Base-by-base conservation (phyloP, 2,797 vertebrate species). In the Phyllotis vaccarum region DNA sequence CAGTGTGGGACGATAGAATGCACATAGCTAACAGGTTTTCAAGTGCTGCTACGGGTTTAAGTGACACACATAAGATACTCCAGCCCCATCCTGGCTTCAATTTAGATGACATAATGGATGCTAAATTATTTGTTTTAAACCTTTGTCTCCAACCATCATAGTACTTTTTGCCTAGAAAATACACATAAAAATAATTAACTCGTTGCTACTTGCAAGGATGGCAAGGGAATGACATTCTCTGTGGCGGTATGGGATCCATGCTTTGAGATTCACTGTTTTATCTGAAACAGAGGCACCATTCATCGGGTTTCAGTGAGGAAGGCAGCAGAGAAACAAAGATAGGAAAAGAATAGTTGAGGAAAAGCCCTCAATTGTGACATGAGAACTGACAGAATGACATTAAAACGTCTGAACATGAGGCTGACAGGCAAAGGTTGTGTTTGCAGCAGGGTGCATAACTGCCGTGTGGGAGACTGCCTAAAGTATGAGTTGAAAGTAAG, bases 101-200 rank as follows among this genome's bases (percentile, higher is more conserved):
- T 91, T 94, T 81, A 60, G 83, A 70, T 86, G 75, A 91, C 91
- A 72, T 74, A 79, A 89, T 52, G 85, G 19, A 82, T 80, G 37
- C 13, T 54, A 27, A 80, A 27, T 49, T 81, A 81, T 46, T 92
- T 95, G 78, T 87, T 96, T 90, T 68, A 58, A 92, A 96, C 94
- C 46, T 37, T 34, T 86, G 70, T 17, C 19, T 93, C 80, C 27
- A 75, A 37, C 7, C 12, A 70, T 88, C 40, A 52, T 34, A 29
- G 74, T 72, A 52, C 68, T 74, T 93, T 95, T 88, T 62, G n/a
- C 82, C 62, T 87, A 56, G 78, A 49, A 95, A 95, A 80, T 46
- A 81, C 43, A 87, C 74, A 3, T 87, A 93, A 94, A 95, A 93
- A n/a, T 83, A 86, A 52, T 34, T 54, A 91, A 27, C 27, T 80